Conservation (phyloP, 2,113 vertebrate species). For the rat (Rattus norvegicus) region DNA sequence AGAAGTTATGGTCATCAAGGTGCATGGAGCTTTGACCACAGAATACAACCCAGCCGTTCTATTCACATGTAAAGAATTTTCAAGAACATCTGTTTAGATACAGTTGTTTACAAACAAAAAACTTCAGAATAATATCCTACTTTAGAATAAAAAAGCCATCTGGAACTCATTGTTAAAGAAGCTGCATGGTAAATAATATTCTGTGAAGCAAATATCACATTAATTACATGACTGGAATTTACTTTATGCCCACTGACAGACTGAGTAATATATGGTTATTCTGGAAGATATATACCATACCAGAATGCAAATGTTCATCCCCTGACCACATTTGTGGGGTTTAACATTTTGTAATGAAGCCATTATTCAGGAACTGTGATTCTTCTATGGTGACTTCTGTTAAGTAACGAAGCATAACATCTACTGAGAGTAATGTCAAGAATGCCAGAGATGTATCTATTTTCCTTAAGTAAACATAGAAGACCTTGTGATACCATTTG, state of each 20-base stretch:
- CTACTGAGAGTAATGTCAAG: slow-evolving; percentile 24
- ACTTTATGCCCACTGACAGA: slow-evolving; percentile 29
- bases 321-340: slow-evolving; percentile 1
- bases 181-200: slow-evolving; percentile 23
- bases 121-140: slow-evolving; percentile 19
- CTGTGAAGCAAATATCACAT: slow-evolving; percentile 48
- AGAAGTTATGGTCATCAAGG: not conserved
- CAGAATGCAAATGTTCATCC: slow-evolving; percentile 22
- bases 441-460: slow-evolving; percentile 34
- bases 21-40: not conserved
- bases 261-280: slow-evolving; percentile 33
- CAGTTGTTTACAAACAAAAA: slow-evolving; percentile 56
- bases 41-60: slow-evolving; percentile 2
- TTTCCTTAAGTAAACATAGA: slow-evolving; percentile 61
- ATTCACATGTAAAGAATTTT: slow-evolving; percentile 20
- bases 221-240: slow-evolving; percentile 44
- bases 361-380: slow-evolving; percentile 48
- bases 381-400: slow-evolving; percentile 39
- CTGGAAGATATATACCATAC: slow-evolving; percentile 12
- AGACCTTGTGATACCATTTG: slow-evolving; percentile 53
- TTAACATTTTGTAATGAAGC: slow-evolving; percentile 60
- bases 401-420: slow-evolving; percentile 54
- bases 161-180: slow-evolving; percentile 36
- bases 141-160: slow-evolving; percentile 48
- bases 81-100: slow-evolving; percentile 29